Percentiles rank a stretch among this genome's conserved stretches.
Conservation (phyloP, 1,140 invertebrate genomes). For the Centruroides vittatus region DNA sequence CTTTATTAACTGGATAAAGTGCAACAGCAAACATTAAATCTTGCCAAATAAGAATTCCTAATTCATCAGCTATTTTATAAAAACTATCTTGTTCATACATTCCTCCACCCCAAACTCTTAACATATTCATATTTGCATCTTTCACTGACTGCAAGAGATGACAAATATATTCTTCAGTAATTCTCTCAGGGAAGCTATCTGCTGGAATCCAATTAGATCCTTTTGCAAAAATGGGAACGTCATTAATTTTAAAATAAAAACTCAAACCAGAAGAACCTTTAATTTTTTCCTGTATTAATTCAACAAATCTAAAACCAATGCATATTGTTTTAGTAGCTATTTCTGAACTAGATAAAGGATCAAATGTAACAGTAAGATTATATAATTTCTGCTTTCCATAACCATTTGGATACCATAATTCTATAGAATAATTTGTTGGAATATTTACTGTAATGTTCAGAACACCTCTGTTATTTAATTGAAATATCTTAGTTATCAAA, state of each 20-base stretch:
- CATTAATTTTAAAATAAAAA: slow-evolving; percentile 46
- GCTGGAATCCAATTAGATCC: slow-evolving; percentile 92
- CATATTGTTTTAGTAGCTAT: slow-evolving; percentile 28
- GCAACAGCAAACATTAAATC: slow-evolving; percentile 96
- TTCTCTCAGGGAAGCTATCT: slow-evolving; percentile 66
- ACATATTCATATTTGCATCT: slow-evolving; percentile 78
- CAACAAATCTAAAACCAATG: slow-evolving; percentile 76
- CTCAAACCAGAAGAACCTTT: slow-evolving; percentile 13
- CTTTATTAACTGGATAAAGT: slow-evolving; percentile 68
- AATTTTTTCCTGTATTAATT: slow-evolving; percentile 39
- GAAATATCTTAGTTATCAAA: no score
- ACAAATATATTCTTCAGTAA: slow-evolving; percentile 32
- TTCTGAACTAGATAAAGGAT: slow-evolving; percentile 19
- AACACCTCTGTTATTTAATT: no score
- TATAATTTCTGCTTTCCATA: slow-evolving; percentile 72
- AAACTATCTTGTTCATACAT: slow-evolving; percentile 85
- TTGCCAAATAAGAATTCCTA: slow-evolving; percentile 28
- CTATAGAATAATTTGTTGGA: not conserved
- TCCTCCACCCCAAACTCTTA: slow-evolving; percentile 95
- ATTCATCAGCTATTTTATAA: slow-evolving; percentile 50
- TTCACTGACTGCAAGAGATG: slow-evolving; percentile 53
- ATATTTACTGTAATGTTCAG: no score
- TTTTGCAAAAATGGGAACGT: slow-evolving; percentile 80
- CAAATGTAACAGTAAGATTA: slow-evolving; percentile 39
- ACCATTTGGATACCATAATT: slow-evolving; percentile 87